Base-by-base conservation (phyloP, 2,888 invertebrate genomes). In the Bombyx huttoni region DNA sequence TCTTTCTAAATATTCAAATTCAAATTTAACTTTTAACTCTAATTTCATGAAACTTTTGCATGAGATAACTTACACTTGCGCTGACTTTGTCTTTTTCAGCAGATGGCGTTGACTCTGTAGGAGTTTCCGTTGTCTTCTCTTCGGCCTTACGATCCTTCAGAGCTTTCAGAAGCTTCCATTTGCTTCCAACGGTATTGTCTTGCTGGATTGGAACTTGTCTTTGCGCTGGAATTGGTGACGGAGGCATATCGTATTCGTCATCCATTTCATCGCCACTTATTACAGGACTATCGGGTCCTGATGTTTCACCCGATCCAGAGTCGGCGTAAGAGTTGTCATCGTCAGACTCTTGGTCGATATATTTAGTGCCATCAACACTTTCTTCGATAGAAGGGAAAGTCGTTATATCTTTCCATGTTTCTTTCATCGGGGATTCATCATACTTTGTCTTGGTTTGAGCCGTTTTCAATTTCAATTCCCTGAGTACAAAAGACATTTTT, bases 81-180 rank as follows among this genome's bases (percentile, higher is more conserved):
- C 92, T 92, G 62, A 92, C 92, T 81, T 92, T 92, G 65, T 93
- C 92, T 64, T 91, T 91, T 54, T 89, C 89, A 8, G 89, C 84
- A 48, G 89, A 88, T 48, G 91, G 90, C 50, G 91, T 91, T 55
- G 91, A 91, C 52, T 89, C 91, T 54, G 89, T 90, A 51, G 91
- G 90, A 58, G 93, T 92, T 54, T 92, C 93, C 56, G 91, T 91
- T 65, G 92, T 92, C 75, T 93, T 94, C 67, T 96, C 96, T 77
- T 96, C 96, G 3, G 96, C 95, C 83, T 97, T 96, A 56, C 94
- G 90, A 67, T 97, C 96, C 73, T 96, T 96, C 34, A 97, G 79
- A 0, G 96, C 96, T 80, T 96, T 97, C 3, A 97, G 81, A 48
- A 97, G 89, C 75, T 96, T 96, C 97, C 97, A 97, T 76, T 96